Percentiles rank a stretch among this genome's conserved stretches.
Evolutionary conservation across 2,113 vertebrate genomes (phyloP).

Genomic region (Sylvilagus bachmani): DNA sequence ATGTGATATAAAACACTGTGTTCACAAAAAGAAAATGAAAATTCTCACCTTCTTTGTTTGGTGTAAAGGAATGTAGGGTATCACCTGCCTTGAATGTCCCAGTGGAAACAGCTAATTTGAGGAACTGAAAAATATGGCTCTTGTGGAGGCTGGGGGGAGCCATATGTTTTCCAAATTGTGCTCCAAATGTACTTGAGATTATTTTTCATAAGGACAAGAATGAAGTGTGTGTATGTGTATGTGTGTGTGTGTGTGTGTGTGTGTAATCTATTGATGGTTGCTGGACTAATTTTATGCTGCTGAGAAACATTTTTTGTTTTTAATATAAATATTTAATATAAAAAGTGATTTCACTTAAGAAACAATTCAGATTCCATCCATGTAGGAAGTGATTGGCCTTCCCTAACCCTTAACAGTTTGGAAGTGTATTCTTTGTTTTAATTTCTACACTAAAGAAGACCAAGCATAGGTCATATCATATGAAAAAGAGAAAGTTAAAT

Average conservation of each 20-base stretch:
- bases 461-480: not conserved
- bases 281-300: not conserved
- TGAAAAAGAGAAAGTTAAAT: not conserved
- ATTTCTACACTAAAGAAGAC: not conserved
- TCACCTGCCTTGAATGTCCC: constrained; percentile 14
- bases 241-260: too few relatives aligned
- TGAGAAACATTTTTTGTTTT: not conserved
- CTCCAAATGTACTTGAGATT: not conserved
- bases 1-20: constrained; percentile 59
- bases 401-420: not conserved
- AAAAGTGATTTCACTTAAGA: not conserved
- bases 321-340: not conserved
- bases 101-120: constrained; percentile 44
- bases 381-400: not conserved
- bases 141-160: not conserved
- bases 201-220: constrained; percentile 16
- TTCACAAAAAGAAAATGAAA: constrained; percentile 63
- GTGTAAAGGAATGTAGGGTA: constrained; percentile 20
- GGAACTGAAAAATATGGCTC: not conserved
- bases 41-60: constrained; percentile 38
- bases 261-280: not conserved
- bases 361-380: not conserved
- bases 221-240: not conserved
- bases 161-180: not conserved
- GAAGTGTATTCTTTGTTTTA: constrained; percentile 12